These are phyloP conservation scores for Philaethria dido DNA, from an alignment of 2,888 invertebrate genomes.

Conservation along the genomic window DNA sequence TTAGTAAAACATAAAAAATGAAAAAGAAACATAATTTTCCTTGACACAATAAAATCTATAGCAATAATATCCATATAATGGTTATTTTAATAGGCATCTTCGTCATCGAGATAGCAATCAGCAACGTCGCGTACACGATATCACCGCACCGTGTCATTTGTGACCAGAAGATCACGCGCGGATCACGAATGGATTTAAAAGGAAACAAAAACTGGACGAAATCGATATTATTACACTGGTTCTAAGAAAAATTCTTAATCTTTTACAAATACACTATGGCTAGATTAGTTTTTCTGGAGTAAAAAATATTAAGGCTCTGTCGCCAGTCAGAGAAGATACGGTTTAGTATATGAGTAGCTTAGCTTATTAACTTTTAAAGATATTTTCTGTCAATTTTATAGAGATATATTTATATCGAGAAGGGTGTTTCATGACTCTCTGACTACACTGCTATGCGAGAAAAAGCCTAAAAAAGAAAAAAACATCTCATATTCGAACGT, in stretches of 20 bases:
- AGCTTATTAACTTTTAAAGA: too few species aligned
- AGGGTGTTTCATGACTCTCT: too few species aligned
- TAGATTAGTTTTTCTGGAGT: not conserved
- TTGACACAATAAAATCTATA: slow-evolving; percentile 4
- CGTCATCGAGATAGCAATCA: slow-evolving; percentile 13
- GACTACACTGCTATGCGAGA: too few species aligned
- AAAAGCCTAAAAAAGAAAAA: too few species aligned
- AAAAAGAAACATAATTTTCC: slow-evolving; percentile 1
- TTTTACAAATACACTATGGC: not conserved
- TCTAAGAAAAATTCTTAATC: slow-evolving; percentile 9
- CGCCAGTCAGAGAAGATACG: not conserved
- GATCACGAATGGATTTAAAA: not conserved
- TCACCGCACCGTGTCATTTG: slow-evolving; percentile 1
- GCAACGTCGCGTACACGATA: slow-evolving; percentile 3
- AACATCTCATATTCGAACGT: too few species aligned
- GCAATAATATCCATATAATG: slow-evolving; percentile 9
- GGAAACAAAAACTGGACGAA: slow-evolving; percentile 11
- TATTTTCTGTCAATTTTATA: too few species aligned
- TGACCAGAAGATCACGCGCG: slow-evolving; percentile 14
- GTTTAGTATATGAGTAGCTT: too few species aligned
- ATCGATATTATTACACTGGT: slow-evolving; percentile 10
- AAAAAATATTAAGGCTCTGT: not conserved
- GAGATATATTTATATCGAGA: too few species aligned
- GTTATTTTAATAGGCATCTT: slow-evolving; percentile 1
- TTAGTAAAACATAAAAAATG: not conserved